These are phyloP conservation scores for Tamias sibiricus DNA, from an alignment of 2,113 vertebrate genomes.

Conservation along the genomic window DNA sequence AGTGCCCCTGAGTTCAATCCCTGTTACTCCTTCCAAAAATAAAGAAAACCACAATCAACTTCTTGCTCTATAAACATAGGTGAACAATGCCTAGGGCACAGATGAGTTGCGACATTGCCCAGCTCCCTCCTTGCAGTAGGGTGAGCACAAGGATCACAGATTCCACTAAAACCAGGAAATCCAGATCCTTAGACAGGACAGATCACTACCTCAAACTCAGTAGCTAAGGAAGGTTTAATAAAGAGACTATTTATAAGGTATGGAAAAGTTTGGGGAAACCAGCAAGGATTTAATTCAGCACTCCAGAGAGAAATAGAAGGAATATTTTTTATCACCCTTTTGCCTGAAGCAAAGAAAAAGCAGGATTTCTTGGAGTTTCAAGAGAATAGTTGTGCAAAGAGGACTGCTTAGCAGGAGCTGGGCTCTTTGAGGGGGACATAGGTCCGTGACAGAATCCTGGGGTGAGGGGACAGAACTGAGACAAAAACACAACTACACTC, in stretches of 20 bases:
- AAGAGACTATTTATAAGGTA: background rate
- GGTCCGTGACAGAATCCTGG: background rate
- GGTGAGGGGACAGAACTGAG: background rate
- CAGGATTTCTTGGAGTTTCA: background rate
- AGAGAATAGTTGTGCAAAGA: background rate
- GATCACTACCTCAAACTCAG: background rate
- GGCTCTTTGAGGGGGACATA: background rate
- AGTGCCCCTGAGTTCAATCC: too few species aligned
- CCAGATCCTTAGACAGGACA: background rate
- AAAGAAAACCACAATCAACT: background rate
- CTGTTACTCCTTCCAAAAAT: too few species aligned
- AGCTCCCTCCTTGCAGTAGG: background rate
- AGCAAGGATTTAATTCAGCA: background rate
- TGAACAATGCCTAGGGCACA: fast-evolving
- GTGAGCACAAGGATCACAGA: background rate
- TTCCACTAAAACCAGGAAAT: background rate
- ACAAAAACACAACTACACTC: background rate
- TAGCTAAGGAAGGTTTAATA: background rate
- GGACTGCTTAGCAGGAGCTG: background rate
- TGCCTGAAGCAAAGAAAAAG: background rate
- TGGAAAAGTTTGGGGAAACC: background rate
- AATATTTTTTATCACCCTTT: background rate
- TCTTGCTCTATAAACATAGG: background rate
- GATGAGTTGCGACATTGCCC: background rate
- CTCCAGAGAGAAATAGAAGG: background rate